Base-by-base conservation (phyloP, 2,888 invertebrate genomes). In the Chaetogeoica ovagalla region DNA sequence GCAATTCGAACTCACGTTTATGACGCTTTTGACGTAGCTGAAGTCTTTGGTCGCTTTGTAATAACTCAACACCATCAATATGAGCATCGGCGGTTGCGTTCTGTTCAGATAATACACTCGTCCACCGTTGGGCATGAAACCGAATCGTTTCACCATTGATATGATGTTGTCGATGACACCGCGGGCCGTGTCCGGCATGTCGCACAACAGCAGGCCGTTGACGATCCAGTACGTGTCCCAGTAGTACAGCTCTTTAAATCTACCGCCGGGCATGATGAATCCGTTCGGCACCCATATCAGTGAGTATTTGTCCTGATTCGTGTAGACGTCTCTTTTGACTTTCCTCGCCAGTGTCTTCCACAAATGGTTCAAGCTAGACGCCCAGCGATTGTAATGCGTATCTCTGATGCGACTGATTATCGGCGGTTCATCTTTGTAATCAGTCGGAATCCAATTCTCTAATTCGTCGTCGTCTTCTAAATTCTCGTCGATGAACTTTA, bases 211-310 rank as follows among this genome's bases (percentile, higher is more conserved):
- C 13, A 95, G 87, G 0, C 94, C 82, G 85, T 92, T 91, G 59
- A 95, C 88, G 72, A 94, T 93, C 94, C 95, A 95, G 85, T 92
- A 95, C 0, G 94, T 91, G 85, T 95, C 95, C 95, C 95, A 95
- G 85, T 95, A 95, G 86, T 94, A 95, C 70, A 91, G 88, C 85
- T 92, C 93, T 19, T 79, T 81, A 87, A 95, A 90, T 87, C 88
- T 39, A 83, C 95, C 89, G 83, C 93, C 90, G 23, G 89, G 93
- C 83, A 89, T 90, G 57, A 92, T 89, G 60, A 92, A 91, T 1
- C 90, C 90, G 82, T 93, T 87, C 0, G 90, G 89, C 2, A 93
- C 88, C 72, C 91, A 91, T 43, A 93, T 88, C 63, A 93, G 88
- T 68, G 93, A 93, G 85, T 90, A 89, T 82, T 88, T 87, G 73